Percentiles rank a stretch among this genome's conserved stretches.
Conservation (phyloP, 2,888 invertebrate genomes). For the Colletes collaris region DNA sequence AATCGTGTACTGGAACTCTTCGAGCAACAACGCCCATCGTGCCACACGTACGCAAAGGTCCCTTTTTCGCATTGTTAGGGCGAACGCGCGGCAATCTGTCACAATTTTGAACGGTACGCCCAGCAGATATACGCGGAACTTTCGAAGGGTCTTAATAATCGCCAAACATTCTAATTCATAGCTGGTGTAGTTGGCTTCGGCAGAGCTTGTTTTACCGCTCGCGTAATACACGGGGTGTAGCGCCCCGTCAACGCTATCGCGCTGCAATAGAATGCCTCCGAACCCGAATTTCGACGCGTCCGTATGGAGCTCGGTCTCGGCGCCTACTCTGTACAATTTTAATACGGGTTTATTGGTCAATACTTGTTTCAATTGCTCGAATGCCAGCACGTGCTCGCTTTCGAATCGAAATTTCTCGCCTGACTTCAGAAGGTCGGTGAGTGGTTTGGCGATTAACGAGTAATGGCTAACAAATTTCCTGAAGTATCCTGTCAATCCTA, state of each 20-base stretch:
- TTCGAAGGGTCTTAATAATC: slow-evolving; percentile 9
- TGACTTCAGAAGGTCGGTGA: background rate
- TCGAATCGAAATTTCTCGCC: background rate
- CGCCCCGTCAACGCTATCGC: slow-evolving; percentile 16
- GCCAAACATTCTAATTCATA: slow-evolving; percentile 41
- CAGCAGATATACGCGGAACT: slow-evolving; percentile 29
- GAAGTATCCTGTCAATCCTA: slow-evolving; percentile 1
- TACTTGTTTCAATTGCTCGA: background rate
- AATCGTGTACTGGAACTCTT: slow-evolving; percentile 32
- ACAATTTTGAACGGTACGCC: background rate
- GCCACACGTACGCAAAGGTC: slow-evolving; percentile 43
- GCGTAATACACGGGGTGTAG: slow-evolving; percentile 37
- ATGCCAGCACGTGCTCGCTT: background rate
- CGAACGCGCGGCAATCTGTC: slow-evolving; percentile 58
- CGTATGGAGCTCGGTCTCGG: slow-evolving; percentile 47
- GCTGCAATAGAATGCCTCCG: slow-evolving; percentile 38
- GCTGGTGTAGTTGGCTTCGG: slow-evolving; percentile 31
- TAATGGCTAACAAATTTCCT: background rate
- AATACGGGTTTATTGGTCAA: background rate
- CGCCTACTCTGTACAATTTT: slow-evolving; percentile 12
- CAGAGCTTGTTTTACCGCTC: slow-evolving; percentile 1
- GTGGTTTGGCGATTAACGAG: background rate
- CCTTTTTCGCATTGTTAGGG: slow-evolving; percentile 52
- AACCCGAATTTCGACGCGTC: slow-evolving; percentile 33
- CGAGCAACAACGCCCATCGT: slow-evolving; percentile 24